Evolutionary conservation across 2,888 invertebrate genomes (phyloP), one percentile per base, ranked within the genome.

Genomic region (Trachelus iudaicus): DNA sequence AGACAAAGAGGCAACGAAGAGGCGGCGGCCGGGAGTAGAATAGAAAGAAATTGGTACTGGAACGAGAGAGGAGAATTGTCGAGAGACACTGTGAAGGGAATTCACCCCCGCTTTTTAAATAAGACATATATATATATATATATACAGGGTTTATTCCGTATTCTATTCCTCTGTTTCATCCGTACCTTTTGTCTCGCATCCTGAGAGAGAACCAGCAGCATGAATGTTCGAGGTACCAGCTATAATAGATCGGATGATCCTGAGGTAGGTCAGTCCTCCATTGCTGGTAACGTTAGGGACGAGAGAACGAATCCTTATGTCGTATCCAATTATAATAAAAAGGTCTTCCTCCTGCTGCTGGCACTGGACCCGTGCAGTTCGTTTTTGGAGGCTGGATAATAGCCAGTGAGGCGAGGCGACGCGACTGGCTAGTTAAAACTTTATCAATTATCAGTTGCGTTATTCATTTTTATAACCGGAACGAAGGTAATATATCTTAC

Each of bases 171-270:
- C 89, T 91, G 91, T 91, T 91, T 91, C 90, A 91, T 90, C 69
- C 89, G 89, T 83, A 82, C 85, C 90, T 83, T 90, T 91, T 91
- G 91, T 91, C 91, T 91, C 90, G 90, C 89, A 91, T 91, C 91
- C 91, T 91, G 91, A 89, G 88, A 89, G 89, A 87, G 84, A 79
- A 85, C 80, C 83, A 56, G 23, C 23, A 9, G 56, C 23, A 56
- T 56, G 56, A 56, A 56, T 56, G 56, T 56, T 56, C 56, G 56
- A 87, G 84, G 81, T 85, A 83, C 81, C 83, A 86, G 89, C 23
- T 56, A 56, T 56, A 91, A 91, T 91, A 91, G 91, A 91, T 91
- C 90, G 90, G 91, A 91, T 91, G 90, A 91, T 91, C 90, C 90
- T 88, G 86, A 87, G 90, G 88, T 90, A 91, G 90, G 90, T 91